Evolutionary conservation across 2,888 invertebrate species (phyloP), one percentile per base, ranked within the genome.

Genomic region (Conistra vaccinii): DNA sequence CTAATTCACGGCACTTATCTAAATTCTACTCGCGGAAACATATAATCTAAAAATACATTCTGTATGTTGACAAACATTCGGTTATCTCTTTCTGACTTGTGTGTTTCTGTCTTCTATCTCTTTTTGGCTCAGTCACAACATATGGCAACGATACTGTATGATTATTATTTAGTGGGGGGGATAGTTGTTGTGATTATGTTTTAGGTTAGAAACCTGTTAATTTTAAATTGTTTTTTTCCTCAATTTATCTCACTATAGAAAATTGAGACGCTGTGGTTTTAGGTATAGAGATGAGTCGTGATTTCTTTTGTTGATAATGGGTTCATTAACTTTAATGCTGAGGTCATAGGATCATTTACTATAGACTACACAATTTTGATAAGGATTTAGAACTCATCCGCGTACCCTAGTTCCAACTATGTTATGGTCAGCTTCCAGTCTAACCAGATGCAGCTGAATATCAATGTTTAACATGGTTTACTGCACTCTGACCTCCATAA

Each of bases 61-160:
- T 60, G 26, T 53, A 76, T 83, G 85, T 83, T 83, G 82, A 83
- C 81, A 83, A 83, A 83, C 76, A 81, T 65, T 81, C 62, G n/a
- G 66, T 81, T 70, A 63, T 83, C 82, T 83, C 82, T 48, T 32
- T 83, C 69, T 58, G 0, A 1, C 39, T 32, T 23, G 32, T 61
- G 3, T 7, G 23, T 42, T 35, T 26, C 0, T 14, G 57, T 61
- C 26, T 57, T 12, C 60, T 39, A 3, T 73, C 81, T 70, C 81
- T 57, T 39, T 85, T 29, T 0, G 51, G 17, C 75, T 26, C 53
- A 70, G 67, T 69, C 68, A 84, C 29, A 80, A 84, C 75, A 85
- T 65, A 65, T 60, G 62, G 58, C 26, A 35, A 35, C 53, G 67
- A 32, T 26, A 26, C 23, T 48, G 23, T n/a, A 39, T 63, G 39